phyloP scores from a whole-genome alignment of 2,888 invertebrate species.

The Eupithecia abbreviata region DNA sequence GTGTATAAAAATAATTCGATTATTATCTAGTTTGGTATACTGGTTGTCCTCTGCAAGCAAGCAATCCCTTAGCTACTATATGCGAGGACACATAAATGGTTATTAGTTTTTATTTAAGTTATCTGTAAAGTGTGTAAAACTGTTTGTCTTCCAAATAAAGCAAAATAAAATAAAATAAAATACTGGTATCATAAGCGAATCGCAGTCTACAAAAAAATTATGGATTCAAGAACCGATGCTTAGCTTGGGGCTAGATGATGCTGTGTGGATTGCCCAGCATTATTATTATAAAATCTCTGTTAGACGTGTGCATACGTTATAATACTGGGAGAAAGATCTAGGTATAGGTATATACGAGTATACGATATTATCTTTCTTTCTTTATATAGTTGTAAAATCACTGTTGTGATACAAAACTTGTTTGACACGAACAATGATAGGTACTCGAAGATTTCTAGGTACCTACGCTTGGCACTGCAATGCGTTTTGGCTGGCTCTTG shows the following conservation, averaged over 20 bases:
- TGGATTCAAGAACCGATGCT: background rate
- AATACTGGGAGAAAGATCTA: background rate
- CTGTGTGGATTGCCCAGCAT: too few relatives aligned
- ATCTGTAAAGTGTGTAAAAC: too few relatives aligned
- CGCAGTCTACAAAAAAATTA: background rate
- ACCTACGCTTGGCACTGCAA: slow-evolving; percentile 24
- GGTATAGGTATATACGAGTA: background rate
- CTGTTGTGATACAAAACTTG: background rate
- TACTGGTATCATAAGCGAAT: background rate
- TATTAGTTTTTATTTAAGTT: too few relatives aligned
- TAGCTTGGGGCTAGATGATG: too few relatives aligned
- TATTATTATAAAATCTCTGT: too few relatives aligned
- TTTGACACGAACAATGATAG: background rate
- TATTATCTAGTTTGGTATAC: too few relatives aligned
- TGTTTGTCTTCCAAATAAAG: too few relatives aligned
- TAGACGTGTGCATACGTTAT: background rate
- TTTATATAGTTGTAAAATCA: background rate
- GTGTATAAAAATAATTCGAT: too few relatives aligned
- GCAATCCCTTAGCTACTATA: too few relatives aligned
- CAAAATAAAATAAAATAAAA: background rate
- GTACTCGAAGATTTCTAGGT: background rate
- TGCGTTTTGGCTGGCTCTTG: slow-evolving; percentile 21
- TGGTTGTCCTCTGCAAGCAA: too few relatives aligned
- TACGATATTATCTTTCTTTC: background rate
- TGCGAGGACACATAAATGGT: too few relatives aligned